Evolutionary conservation across 2,113 vertebrate species (phyloP), one percentile per base, ranked within the genome.

Genomic region (Glaucidium brasilianum): DNA sequence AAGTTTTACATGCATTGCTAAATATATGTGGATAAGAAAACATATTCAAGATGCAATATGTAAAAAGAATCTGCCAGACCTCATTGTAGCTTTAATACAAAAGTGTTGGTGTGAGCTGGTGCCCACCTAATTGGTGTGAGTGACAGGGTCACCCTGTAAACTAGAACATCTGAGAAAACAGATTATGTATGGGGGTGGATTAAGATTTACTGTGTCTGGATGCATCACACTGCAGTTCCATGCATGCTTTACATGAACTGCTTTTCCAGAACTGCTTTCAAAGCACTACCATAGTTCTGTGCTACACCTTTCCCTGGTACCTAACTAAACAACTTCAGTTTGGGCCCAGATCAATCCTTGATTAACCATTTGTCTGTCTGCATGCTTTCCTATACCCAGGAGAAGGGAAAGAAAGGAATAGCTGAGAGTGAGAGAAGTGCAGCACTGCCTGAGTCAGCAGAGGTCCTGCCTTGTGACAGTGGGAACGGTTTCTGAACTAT

Each of bases 161-260:
- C 32, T 45, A 21, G 47, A 72, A 68, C 43, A 52, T 43, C 29
- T n/a, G 73, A 90, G 81, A 63, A 67, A 69, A 7, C 23, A 71
- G 71, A 32, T 71, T 62, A 49, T 77, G 68, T 80, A 49, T 3
- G 0, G 30, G 13, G 71, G 13, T 1, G 2, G 41, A 63, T 62
- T 69, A 80, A 53, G 71, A 58, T 3, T 55, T 21, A 4, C 29
- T 15, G 0, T 20, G 5, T 25, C 15, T 0, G 1, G 34, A 37
- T 55, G 20, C 17, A 43, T 41, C 2, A 1, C 18, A 10, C 29
- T 64, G 56, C 56, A 64, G 52, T 25, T 52, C 72, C 32, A 5
- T 6, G 15, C 22, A 22, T 47, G 41, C 29, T 84, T 84, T 58
- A 12, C 80, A 10, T 1, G 1, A 20, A 39, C 39, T 39, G 39